Conservation (phyloP, 1,140 invertebrate species). For the Charaxes varanes region DNA sequence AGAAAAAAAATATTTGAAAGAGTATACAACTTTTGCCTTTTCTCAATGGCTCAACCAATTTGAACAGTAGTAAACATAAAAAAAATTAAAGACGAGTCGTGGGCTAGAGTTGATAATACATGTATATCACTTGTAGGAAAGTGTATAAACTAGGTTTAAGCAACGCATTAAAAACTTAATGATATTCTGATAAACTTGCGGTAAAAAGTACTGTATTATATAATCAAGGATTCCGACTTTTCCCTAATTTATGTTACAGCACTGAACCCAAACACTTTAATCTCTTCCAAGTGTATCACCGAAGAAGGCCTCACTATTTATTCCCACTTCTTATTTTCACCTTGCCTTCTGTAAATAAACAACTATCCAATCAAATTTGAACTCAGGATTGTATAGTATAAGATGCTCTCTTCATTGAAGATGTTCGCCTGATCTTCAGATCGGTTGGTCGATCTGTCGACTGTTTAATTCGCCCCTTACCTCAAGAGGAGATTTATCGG, state of each 20-base stretch:
- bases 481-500: constrained; percentile 71
- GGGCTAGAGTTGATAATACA: too few species aligned
- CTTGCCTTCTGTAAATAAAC: constrained; percentile 60
- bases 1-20: too few species aligned
- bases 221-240: constrained; percentile 37
- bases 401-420: constrained; percentile 22
- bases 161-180: neutral
- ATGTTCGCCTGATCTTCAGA: constrained; percentile 37
- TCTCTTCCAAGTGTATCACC: constrained; percentile 64
- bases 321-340: constrained; percentile 69
- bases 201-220: constrained; percentile 30
- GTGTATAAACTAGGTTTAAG: neutral
- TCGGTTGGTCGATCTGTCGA: constrained; percentile 51
- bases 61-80: too few species aligned
- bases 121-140: too few species aligned
- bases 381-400: constrained; percentile 23
- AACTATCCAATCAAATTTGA: constrained; percentile 18
- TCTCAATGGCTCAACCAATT: too few species aligned
- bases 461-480: constrained; percentile 71
- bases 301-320: constrained; percentile 63
- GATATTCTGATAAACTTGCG: neutral
- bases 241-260: constrained; percentile 59
- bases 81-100: too few species aligned
- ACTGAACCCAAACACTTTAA: constrained; percentile 62
- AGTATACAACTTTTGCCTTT: too few species aligned